A percentile compares a stretch with the other conserved stretches of the same genome.
phyloP scores from a whole-genome alignment of 2,797 vertebrate species.

The Sebastes hopkinsi region DNA sequence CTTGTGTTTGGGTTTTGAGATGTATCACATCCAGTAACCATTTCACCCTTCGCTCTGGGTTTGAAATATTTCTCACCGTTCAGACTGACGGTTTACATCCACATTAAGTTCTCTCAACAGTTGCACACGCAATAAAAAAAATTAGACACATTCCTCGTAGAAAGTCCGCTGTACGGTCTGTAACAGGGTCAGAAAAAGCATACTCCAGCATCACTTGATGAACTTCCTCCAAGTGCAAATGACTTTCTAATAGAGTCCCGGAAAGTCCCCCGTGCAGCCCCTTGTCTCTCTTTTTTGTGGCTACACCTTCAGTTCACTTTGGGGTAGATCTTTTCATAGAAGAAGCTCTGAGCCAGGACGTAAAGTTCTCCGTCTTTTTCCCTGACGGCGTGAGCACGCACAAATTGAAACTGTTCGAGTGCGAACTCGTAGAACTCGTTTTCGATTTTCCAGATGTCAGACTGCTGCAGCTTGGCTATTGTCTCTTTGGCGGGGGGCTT shows the following conservation, averaged over 20 bases:
- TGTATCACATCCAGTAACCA: neutral
- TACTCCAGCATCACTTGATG: neutral
- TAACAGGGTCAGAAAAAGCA: neutral
- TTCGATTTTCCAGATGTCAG: conserved; percentile 96
- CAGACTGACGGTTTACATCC: conserved; percentile 3
- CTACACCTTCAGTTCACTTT: conserved; percentile 85
- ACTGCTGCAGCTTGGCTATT: conserved; percentile 92
- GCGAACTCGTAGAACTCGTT: conserved; percentile 99
- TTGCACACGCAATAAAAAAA: conserved; percentile 27
- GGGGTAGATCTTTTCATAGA: conserved; percentile 99
- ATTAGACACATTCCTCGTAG: conserved; percentile 1
- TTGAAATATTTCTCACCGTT: conserved; percentile 13
- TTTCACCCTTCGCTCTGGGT: neutral
- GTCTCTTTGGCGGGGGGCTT: conserved; percentile 95
- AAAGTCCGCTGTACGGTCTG: conserved; percentile 7
- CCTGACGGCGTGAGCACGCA: conserved; percentile 92
- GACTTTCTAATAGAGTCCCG: conserved; percentile 16
- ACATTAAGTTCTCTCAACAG: conserved; percentile 19
- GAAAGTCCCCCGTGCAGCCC: neutral
- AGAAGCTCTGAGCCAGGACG: conserved; percentile 91
- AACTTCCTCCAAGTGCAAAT: conserved; percentile 35
- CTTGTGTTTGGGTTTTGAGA: conserved; percentile 15
- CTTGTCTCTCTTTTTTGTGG: neutral
- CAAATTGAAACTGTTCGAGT: conserved; percentile 96
- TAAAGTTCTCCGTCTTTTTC: conserved; percentile 95